Evolutionary conservation across 2,113 vertebrate genomes (phyloP).

Genomic region (Cyanistes caeruleus): DNA sequence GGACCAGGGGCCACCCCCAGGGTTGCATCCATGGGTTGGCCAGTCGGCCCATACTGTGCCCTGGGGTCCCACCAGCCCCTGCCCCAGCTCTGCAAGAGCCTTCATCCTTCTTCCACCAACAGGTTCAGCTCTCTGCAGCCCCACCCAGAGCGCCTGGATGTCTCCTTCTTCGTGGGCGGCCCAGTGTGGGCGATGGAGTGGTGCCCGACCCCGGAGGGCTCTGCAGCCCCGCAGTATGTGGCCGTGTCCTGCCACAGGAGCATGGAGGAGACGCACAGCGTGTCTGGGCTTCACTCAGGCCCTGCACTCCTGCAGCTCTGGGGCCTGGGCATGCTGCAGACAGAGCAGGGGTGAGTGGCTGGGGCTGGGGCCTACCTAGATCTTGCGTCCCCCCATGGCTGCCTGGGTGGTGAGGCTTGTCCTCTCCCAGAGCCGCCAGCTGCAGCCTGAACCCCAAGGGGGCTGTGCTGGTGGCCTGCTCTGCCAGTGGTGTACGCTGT

Average conservation of each 20-base stretch:
- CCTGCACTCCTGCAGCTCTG: conserved; percentile 90
- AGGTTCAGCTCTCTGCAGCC: conserved; percentile 84
- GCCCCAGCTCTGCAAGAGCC: not conserved
- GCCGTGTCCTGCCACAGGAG: conserved; percentile 85
- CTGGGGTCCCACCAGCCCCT: not conserved
- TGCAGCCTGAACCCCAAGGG: rapidly evolving
- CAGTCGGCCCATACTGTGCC: rapidly evolving
- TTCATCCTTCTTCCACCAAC: not conserved
- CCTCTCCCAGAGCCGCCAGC: not conserved
- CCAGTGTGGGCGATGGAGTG: conserved; percentile 94
- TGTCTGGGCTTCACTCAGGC: conserved; percentile 70
- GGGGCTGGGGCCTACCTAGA: rapidly evolving
- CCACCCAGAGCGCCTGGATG: conserved; percentile 84
- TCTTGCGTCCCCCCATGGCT: rapidly evolving
- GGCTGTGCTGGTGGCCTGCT: not conserved
- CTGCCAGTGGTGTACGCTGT: not conserved
- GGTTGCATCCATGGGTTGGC: not conserved
- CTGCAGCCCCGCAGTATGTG: conserved; percentile 78
- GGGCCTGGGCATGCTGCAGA: conserved; percentile 83
- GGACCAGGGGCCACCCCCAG: no score
- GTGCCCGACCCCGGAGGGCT: conserved; percentile 88
- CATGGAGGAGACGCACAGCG: conserved; percentile 86
- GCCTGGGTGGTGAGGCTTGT: rapidly evolving
- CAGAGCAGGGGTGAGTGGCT: conserved; percentile 78
- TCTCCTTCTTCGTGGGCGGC: conserved; percentile 86